phyloP scores from a whole-genome alignment of 2,888 invertebrate species.

The Cremastinae sp. region DNA sequence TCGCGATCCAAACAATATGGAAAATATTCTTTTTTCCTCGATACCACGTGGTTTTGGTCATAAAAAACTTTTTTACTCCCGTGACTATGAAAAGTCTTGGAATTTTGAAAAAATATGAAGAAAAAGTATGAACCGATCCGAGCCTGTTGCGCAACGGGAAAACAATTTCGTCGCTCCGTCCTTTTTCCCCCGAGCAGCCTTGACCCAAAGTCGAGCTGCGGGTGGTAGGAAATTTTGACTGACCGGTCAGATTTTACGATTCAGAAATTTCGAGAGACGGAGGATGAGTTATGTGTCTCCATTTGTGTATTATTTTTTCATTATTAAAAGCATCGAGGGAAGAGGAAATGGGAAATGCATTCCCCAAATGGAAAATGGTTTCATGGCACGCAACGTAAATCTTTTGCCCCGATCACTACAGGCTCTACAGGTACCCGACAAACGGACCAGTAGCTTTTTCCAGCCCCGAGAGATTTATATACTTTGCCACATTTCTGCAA shows the following conservation, averaged over 20 bases:
- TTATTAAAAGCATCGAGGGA: background rate
- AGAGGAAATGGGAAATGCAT: too few species aligned
- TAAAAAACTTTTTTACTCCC: constrained; percentile 24
- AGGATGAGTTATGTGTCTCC: background rate
- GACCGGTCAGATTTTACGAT: too few species aligned
- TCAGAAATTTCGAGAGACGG: too few species aligned
- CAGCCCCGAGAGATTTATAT: constrained; percentile 20
- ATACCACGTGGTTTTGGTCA: constrained; percentile 1
- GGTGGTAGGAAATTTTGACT: constrained; percentile 12
- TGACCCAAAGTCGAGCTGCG: constrained; percentile 56
- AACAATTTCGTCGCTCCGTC: constrained; percentile 35
- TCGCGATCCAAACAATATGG: background rate
- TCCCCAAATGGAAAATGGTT: constrained; percentile 1
- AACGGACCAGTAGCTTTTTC: constrained; percentile 53
- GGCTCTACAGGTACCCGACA: constrained; percentile 54
- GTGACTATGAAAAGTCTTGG: constrained; percentile 35
- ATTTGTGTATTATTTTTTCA: background rate
- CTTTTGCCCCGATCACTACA: constrained; percentile 48
- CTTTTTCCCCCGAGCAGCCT: constrained; percentile 48
- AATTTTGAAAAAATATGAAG: constrained; percentile 19
- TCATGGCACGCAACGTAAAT: constrained; percentile 55
- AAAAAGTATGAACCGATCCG: constrained; percentile 16
- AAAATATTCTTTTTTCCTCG: constrained; percentile 5
- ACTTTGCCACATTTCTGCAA: constrained; percentile 2
- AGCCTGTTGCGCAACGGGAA: constrained; percentile 54